Conservation (phyloP, 1,140 invertebrate species). For the Drosophila parabipectinata region DNA sequence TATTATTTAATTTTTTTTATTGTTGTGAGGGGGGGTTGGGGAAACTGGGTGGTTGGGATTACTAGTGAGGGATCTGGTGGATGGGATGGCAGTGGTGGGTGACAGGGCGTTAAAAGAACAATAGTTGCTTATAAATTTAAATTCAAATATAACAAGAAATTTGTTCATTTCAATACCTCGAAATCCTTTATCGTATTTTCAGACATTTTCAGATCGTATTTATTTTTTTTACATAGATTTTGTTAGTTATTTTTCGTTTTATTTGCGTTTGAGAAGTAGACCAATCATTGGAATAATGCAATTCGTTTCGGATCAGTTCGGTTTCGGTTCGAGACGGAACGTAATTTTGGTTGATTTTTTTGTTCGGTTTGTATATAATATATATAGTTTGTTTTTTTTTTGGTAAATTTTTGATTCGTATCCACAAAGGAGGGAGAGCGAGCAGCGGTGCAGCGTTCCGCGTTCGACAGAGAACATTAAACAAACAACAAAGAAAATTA, state of each 20-base stretch:
- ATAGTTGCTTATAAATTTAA: conserved; percentile 81
- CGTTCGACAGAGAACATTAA: conserved; percentile 85
- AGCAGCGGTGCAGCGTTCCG: conserved; percentile 85
- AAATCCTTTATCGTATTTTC: conserved; percentile 80
- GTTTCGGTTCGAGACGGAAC: conserved; percentile 59
- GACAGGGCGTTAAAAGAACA: conserved; percentile 69
- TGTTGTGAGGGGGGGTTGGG: conserved; percentile 4
- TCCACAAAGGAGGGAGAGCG: conserved; percentile 74
- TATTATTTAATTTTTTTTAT: conserved; percentile 21
- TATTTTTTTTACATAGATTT: conserved; percentile 28
- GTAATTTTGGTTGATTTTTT: conserved; percentile 55
- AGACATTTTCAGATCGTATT: conserved; percentile 61
- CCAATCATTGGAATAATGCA: conserved; percentile 64
- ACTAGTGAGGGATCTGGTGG: neutral
- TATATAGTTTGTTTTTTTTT: conserved; percentile 35
- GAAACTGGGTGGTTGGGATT: conserved; percentile 1
- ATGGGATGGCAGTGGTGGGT: neutral
- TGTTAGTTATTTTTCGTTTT: conserved; percentile 35
- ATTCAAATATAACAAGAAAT: conserved; percentile 81
- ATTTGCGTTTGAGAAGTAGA: conserved; percentile 49
- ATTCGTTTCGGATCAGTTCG: conserved; percentile 33
- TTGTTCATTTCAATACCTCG: conserved; percentile 83
- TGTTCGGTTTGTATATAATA: conserved; percentile 31
- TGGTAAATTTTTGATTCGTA: conserved; percentile 5
- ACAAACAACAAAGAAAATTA: conserved; percentile 82